Base-by-base conservation (phyloP, 2,113 vertebrate genomes). In the Nesoenas mayeri region DNA sequence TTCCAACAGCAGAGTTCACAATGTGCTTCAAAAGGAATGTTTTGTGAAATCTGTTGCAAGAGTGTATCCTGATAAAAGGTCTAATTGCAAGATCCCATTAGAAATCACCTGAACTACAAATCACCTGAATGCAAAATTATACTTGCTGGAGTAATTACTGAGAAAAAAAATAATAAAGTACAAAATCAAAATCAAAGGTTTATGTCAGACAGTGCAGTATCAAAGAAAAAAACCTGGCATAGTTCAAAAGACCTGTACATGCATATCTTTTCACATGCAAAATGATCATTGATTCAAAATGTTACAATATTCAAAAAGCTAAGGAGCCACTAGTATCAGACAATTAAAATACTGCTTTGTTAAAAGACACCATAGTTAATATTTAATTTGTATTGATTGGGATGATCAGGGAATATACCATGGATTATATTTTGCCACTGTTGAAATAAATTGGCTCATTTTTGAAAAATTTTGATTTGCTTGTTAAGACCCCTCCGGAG, bases 381-480 rank as follows among this genome's bases (percentile, higher is more conserved):
- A 97, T 95, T 97, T 97, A 94, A 90, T 91, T 95, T 96, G 24
- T 92, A 88, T 92, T 91, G 91, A 95, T 79, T 85, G 74, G 69
- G 61, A 67, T 11, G 38, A 95, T 95, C 9, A 36, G 88, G 79
- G 91, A 92, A 61, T 93, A 91, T 61, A 95, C 72, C 65, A 67
- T 74, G 70, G 87, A 89, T 92, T 91, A 65, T 95, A 88, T 97
- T 98, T 97, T 97, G 88, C 93, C 88, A 85, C 67, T 74, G 60
- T 94, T 69, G 92, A 97, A 97, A 96, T 96, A 97, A 95, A 95
- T 97, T 90, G 91, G 83, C 78, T 97, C 34, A 81, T 88, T 97
- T 98, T 92, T 56, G 71, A 97, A 95, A 96, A 94, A 96, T 96
- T 97, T 91, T 87, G 57, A 96, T 81, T 94, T 96, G 80, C 50